phyloP scores from a whole-genome alignment of 2,797 vertebrate species.

The Cygnus olor region DNA sequence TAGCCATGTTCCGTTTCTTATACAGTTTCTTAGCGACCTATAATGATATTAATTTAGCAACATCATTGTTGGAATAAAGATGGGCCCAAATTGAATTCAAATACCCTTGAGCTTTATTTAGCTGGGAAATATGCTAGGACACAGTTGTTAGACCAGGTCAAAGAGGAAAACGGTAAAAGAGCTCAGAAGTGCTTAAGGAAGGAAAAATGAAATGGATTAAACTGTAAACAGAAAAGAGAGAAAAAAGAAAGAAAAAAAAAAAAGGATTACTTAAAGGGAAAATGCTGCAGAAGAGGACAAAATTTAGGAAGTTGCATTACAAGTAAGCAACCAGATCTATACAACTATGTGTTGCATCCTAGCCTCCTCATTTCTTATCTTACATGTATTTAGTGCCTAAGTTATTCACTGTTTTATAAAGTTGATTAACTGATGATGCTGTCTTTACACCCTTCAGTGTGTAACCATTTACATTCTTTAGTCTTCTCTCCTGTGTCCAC shows the following conservation, averaged over 20 bases:
- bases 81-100: slow-evolving; percentile 58
- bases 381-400: neutral
- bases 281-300: neutral
- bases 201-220: slow-evolving; percentile 31
- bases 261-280: slow-evolving; percentile 15
- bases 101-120: slow-evolving; percentile 63
- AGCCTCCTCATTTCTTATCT: neutral
- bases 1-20: neutral
- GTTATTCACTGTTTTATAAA: neutral
- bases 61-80: neutral
- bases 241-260: neutral
- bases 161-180: slow-evolving; percentile 29
- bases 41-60: slow-evolving; percentile 43
- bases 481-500: neutral
- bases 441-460: neutral
- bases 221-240: slow-evolving; percentile 8
- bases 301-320: neutral
- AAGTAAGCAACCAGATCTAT: neutral
- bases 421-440: neutral
- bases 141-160: slow-evolving; percentile 57
- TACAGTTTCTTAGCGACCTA: slow-evolving; percentile 27
- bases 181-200: slow-evolving; percentile 6
- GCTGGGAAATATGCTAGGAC: slow-evolving; percentile 47
- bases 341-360: neutral
- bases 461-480: neutral